Percentiles rank a stretch among this genome's conserved stretches.
These are phyloP conservation scores for Brachyalestes nurse DNA, from an alignment of 2,797 vertebrate species.

Conservation along the genomic window DNA sequence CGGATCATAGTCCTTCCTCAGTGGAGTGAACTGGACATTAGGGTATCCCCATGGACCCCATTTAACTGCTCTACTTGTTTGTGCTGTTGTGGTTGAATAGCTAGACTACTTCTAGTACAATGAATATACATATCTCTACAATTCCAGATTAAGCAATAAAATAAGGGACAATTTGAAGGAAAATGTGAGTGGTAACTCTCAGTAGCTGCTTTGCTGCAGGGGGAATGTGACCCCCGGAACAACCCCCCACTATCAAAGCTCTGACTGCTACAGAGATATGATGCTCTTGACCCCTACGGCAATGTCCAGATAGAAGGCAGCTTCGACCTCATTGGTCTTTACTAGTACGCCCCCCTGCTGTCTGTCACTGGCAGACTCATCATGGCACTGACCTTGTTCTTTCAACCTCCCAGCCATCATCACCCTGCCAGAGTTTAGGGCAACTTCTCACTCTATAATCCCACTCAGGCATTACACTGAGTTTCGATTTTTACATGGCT, in stretches of 20 bases:
- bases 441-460: slow-evolving; percentile 10
- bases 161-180: not conserved
- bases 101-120: not conserved
- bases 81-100: not conserved
- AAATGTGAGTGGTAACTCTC: not conserved
- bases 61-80: too few species aligned
- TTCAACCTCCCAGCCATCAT: slow-evolving; percentile 37
- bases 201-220: not conserved
- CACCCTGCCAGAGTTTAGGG: slow-evolving; percentile 44
- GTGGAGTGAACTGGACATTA: too few species aligned
- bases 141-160: not conserved
- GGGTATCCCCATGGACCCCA: too few species aligned
- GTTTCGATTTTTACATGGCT: not conserved
- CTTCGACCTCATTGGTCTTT: slow-evolving; percentile 48
- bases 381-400: slow-evolving; percentile 45
- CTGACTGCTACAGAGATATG: slow-evolving; percentile 13
- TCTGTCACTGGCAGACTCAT: slow-evolving; percentile 40
- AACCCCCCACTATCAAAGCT: not conserved
- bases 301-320: slow-evolving; percentile 1
- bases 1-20: too few species aligned
- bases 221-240: not conserved
- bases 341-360: slow-evolving; percentile 44
- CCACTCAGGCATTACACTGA: slow-evolving; percentile 13
- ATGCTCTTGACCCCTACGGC: not conserved
- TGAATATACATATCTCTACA: not conserved